Evolutionary conservation across 2,888 invertebrate species (phyloP), one percentile per base, ranked within the genome.

Genomic region (Pristionchus exspectatus): DNA sequence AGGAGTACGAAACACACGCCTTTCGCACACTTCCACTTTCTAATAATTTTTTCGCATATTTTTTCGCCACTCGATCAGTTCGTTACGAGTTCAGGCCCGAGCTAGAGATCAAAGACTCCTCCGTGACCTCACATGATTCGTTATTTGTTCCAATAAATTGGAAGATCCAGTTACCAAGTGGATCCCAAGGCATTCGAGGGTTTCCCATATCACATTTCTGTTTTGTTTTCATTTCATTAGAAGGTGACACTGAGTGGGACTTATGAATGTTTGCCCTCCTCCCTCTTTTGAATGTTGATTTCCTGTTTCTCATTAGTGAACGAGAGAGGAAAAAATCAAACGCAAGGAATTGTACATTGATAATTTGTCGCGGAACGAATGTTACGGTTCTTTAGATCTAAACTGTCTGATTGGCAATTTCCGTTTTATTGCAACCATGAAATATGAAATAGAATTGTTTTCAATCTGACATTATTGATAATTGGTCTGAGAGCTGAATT

Each of bases 181-280:
- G 63, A 63, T 63, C 24, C n/a, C 59, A 18, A 10, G 63, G 9
- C 44, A 63, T n/a, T 63, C 9, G 21, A n/a, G 63, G 63, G n/a
- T 63, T 63, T 63, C 63, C 63, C 63, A 63, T 63, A 63, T 63
- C 63, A 24, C 63, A 63, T 63, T 63, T 63, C 63, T 63, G 63
- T 63, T 63, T 63, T 63, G 24, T 63, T n/a, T 63, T n/a, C 63
- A 63, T 63, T 24, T 63, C 63, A n/a, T 63, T 63, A 63, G 63
- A 59, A 59, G 63, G 63, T 63, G n/a, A 63, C 63, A 63, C 63
- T 63, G 24, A 63, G 63, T 63, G 63, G 63, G 63, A 63, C 63
- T 63, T 63, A 63, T 63, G 63, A 63, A 63, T 63, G n/a, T 63
- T 63, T 63, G 63, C 24, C 63, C 21, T 63, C 63, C 63, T 21